Evolutionary conservation across 2,888 invertebrate species (phyloP).

Genomic region (Coronaproctus castanopsis): DNA sequence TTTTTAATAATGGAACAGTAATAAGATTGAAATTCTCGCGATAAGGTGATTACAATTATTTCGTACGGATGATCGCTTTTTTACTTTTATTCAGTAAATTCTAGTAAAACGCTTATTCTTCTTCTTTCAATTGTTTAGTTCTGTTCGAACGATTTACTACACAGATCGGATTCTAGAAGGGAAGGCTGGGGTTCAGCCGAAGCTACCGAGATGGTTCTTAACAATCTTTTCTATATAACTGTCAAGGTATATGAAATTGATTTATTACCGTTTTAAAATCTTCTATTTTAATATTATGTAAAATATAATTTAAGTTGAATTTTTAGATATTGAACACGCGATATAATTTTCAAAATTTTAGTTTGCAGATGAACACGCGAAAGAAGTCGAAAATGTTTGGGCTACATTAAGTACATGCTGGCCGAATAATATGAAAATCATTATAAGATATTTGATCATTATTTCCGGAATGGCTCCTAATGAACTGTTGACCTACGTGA

Average conservation of each 20-base stretch:
- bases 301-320: background rate
- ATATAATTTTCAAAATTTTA: conserved; percentile 26
- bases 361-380: conserved; percentile 89
- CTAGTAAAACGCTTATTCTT: too few species aligned
- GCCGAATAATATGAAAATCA: conserved; percentile 92
- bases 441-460: conserved; percentile 86
- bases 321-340: background rate
- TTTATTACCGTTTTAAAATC: too few species aligned
- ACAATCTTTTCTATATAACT: conserved; percentile 95
- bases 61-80: too few species aligned
- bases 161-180: conserved; percentile 45
- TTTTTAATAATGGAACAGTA: too few species aligned
- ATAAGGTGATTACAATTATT: too few species aligned
- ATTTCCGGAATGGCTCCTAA: conserved; percentile 94
- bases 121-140: too few species aligned
- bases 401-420: conserved; percentile 84
- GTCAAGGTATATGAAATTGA: conserved; percentile 46
- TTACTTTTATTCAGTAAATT: too few species aligned
- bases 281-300: too few species aligned
- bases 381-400: conserved; percentile 92
- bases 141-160: conserved; percentile 37
- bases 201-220: conserved; percentile 98
- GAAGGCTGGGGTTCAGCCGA: conserved; percentile 97
- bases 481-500: conserved; percentile 76
- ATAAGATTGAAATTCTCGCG: too few species aligned